phyloP scores from a whole-genome alignment of 2,888 invertebrate species.

The Eucera pruinosa region DNA sequence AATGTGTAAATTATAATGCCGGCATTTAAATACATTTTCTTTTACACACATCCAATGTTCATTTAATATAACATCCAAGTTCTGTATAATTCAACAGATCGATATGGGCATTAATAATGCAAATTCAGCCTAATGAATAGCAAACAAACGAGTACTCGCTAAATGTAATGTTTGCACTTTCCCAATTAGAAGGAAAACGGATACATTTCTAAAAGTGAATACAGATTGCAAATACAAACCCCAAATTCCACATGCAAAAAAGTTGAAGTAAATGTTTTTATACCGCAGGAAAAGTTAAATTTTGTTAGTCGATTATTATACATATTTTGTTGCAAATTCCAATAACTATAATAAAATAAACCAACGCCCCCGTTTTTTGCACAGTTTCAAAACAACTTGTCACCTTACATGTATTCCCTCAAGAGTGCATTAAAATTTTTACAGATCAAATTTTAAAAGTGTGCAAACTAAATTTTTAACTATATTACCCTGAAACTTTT shows the following conservation, averaged over 20 bases:
- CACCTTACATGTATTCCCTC: too few species aligned
- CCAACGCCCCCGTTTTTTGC: too few species aligned
- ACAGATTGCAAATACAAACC: not conserved
- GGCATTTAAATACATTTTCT: constrained; percentile 17
- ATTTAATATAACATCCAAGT: not conserved
- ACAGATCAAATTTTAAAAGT: too few species aligned
- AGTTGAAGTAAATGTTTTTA: not conserved
- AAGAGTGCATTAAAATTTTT: too few species aligned
- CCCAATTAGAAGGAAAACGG: constrained; percentile 34
- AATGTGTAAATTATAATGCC: not conserved
- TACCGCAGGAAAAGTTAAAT: not conserved
- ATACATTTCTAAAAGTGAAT: constrained; percentile 2
- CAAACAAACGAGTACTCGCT: constrained; percentile 56
- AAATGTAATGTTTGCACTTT: constrained; percentile 51
- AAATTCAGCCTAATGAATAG: constrained; percentile 66
- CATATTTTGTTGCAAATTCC: too few species aligned
- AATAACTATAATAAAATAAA: too few species aligned
- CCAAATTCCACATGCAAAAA: not conserved
- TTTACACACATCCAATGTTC: not conserved
- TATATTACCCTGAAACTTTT: too few species aligned
- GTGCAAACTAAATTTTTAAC: too few species aligned
- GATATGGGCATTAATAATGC: constrained; percentile 43
- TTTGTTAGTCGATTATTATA: not conserved
- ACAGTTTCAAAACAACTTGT: too few species aligned
- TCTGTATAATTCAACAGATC: not conserved